phyloP scores from a whole-genome alignment of 2,797 vertebrate species.

The Hippoglossus hippoglossus region DNA sequence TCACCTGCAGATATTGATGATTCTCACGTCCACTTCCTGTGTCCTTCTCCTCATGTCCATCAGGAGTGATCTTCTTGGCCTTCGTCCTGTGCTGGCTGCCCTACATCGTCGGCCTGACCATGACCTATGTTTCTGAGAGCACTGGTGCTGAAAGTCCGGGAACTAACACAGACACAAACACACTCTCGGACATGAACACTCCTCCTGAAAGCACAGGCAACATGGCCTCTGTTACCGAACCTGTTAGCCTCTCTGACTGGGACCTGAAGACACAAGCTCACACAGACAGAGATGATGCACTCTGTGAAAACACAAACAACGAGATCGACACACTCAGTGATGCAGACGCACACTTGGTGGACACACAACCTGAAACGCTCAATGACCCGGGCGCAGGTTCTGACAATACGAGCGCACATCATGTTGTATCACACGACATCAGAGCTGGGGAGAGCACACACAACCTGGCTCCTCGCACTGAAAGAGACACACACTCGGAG shows the following conservation, averaged over 20 bases:
- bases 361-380: not conserved
- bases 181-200: not conserved
- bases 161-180: conserved; percentile 10
- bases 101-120: conserved; percentile 85
- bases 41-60: conserved; percentile 1
- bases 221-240: not conserved
- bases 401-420: too few species aligned
- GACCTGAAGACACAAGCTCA: not conserved
- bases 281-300: not conserved
- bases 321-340: not conserved
- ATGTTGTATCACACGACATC: too few species aligned
- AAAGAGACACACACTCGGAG: not conserved
- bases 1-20: not conserved
- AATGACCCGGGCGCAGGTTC: too few species aligned
- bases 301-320: conserved; percentile 2
- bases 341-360: too few species aligned
- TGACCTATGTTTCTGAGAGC: conserved; percentile 77
- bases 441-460: not conserved
- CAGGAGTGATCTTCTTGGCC: conserved; percentile 86
- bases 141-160: conserved; percentile 38
- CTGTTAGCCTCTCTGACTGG: not conserved
- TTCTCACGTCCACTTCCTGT: not conserved
- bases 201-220: not conserved
- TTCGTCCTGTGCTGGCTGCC: conserved; percentile 89
- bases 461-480: too few species aligned